Percentiles rank a stretch among this genome's conserved stretches.
Evolutionary conservation across 2,113 vertebrate species (phyloP).

Genomic region (Muntiacus muntjak): DNA sequence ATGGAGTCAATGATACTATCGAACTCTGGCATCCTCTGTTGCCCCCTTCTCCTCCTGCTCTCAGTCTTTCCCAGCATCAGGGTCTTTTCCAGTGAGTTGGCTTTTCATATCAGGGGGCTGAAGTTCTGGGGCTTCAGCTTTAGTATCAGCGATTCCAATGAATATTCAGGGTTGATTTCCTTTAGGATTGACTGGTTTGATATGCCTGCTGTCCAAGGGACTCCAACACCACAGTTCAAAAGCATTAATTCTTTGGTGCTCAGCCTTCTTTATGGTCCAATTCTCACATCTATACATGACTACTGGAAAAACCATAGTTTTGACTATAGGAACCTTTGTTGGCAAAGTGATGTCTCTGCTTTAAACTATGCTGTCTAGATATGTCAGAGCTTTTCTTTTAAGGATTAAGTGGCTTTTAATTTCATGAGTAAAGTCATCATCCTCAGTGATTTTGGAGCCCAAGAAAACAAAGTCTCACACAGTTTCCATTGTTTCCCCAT

Average conservation of each 20-base stretch:
- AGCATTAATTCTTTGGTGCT: neutral
- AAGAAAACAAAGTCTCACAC: neutral
- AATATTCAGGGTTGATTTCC: neutral
- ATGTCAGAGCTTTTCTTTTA: neutral
- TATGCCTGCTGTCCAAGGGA: neutral
- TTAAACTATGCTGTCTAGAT: neutral
- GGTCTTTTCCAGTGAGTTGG: neutral
- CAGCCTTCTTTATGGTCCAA: neutral
- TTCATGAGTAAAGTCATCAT: neutral
- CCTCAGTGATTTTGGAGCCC: neutral
- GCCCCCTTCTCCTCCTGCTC: neutral
- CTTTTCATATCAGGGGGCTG: neutral
- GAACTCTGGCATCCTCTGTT: neutral
- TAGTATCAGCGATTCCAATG: neutral
- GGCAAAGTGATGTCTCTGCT: neutral
- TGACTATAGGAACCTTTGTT: neutral
- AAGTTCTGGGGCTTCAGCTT: neutral
- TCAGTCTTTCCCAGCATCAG: neutral
- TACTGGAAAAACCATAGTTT: neutral
- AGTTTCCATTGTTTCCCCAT: neutral
- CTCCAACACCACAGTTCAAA: neutral
- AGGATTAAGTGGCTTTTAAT: neutral
- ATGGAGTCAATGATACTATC: neutral
- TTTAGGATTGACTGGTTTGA: neutral
- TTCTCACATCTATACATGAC: neutral